A percentile compares a stretch with the other conserved stretches of the same genome.
Conservation (phyloP, 2,113 vertebrate genomes). For the Ceyx melanurus region DNA sequence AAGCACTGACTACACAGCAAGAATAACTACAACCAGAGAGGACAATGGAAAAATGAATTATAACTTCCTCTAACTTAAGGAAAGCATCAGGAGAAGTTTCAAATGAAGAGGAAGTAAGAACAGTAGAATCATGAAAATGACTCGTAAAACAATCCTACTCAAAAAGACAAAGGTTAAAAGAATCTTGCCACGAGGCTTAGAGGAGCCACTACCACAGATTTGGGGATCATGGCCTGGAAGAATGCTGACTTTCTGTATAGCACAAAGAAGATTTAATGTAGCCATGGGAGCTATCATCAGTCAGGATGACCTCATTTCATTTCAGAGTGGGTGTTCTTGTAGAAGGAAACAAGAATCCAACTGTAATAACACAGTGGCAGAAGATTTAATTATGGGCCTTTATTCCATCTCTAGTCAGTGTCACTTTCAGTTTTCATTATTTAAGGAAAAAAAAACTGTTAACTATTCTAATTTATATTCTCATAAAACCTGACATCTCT, state of each 20-base stretch:
- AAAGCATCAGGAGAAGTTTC: neutral
- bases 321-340: neutral
- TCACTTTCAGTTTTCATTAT: neutral
- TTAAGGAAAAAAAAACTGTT: neutral
- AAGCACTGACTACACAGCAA: neutral
- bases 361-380: neutral
- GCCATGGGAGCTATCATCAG: neutral
- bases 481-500: neutral
- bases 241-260: neutral
- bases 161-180: neutral
- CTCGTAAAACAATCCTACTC: neutral
- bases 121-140: neutral
- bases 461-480: neutral
- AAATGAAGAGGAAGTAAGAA: slow-evolving; percentile 9
- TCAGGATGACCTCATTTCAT: neutral
- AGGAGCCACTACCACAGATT: neutral
- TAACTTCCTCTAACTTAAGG: slow-evolving; percentile 2
- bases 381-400: neutral
- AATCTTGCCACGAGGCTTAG: neutral
- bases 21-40: slow-evolving; percentile 4
- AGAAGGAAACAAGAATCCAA: neutral
- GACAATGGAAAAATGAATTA: slow-evolving; percentile 8
- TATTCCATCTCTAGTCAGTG: neutral
- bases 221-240: neutral
- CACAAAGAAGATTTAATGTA: neutral